phyloP scores from a whole-genome alignment of 2,888 invertebrate species.

The Nasonia oneida region DNA sequence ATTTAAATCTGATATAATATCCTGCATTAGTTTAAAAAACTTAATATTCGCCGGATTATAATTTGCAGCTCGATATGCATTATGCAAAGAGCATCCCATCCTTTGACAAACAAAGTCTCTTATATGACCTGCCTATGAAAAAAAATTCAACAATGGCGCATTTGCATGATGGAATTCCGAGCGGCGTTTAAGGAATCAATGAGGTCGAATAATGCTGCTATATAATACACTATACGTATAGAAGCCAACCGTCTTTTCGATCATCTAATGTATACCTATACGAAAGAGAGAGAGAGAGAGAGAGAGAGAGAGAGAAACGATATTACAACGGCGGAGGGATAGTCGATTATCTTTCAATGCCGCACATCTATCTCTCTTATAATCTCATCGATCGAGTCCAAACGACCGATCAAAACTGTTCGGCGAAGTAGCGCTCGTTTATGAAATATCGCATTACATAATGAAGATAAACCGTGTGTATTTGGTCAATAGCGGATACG shows the following conservation, averaged over 20 bases:
- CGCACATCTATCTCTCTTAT: not conserved
- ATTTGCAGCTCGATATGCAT: conserved; percentile 7
- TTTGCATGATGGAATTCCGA: conserved; percentile 42
- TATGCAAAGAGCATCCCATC: conserved; percentile 37
- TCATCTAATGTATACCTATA: too few relatives aligned
- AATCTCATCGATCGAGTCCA: not conserved
- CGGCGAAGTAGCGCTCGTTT: not conserved
- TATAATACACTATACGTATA: not conserved
- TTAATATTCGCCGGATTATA: conserved; percentile 10
- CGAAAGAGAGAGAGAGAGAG: not conserved
- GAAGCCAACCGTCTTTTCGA: not conserved
- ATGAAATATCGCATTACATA: not conserved
- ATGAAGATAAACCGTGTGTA: not conserved
- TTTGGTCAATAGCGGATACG: not conserved
- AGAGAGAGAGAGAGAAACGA: not conserved
- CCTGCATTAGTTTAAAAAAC: not conserved
- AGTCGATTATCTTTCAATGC: not conserved
- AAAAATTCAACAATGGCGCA: conserved; percentile 42
- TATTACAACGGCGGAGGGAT: not conserved
- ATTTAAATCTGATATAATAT: not conserved
- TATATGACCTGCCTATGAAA: conserved; percentile 32
- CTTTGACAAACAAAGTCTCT: conserved; percentile 19
- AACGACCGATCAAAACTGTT: not conserved
- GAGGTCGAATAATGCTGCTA: not conserved
- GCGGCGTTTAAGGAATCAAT: conserved; percentile 33